Evolutionary conservation across 2,113 vertebrate species (phyloP).

Genomic region (Phocoena sinus): DNA sequence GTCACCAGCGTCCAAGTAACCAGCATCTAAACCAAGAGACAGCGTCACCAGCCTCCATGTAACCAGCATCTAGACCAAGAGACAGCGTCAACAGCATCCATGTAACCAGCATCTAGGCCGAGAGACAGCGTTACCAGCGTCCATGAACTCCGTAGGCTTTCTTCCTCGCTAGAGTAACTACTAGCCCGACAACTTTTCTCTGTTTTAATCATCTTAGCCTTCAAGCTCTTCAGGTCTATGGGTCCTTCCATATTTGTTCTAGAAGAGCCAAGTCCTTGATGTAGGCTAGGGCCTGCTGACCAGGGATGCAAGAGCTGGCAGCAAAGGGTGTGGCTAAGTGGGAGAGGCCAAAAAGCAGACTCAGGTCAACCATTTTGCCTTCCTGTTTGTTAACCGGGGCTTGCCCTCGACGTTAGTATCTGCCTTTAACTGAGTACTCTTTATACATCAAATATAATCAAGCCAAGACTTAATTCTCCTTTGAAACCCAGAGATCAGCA

Average conservation of each 20-base stretch:
- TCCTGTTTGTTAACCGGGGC: background rate
- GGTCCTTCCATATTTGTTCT: background rate
- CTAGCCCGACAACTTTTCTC: background rate
- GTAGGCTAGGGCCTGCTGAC: background rate
- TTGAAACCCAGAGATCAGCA: background rate
- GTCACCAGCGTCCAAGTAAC: background rate
- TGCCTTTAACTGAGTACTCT: background rate
- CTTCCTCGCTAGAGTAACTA: background rate
- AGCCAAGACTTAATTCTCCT: background rate
- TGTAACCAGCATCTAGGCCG: background rate
- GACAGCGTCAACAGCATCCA: background rate
- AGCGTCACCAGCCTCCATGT: background rate
- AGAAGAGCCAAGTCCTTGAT: background rate
- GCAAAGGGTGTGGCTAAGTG: background rate
- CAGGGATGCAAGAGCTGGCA: background rate
- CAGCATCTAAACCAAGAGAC: background rate
- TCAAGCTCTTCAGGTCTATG: background rate
- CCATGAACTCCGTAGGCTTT: background rate
- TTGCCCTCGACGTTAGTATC: background rate
- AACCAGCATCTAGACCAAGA: background rate
- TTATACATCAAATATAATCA: background rate
- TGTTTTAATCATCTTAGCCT: background rate
- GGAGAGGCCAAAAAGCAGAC: background rate
- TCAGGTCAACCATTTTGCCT: background rate
- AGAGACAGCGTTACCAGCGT: background rate